Evolutionary conservation across 37 sponge, comb jelly and placozoan genomes (phyloP), one percentile per base, ranked within the genome.

Genomic region (Agelas oroides): DNA sequence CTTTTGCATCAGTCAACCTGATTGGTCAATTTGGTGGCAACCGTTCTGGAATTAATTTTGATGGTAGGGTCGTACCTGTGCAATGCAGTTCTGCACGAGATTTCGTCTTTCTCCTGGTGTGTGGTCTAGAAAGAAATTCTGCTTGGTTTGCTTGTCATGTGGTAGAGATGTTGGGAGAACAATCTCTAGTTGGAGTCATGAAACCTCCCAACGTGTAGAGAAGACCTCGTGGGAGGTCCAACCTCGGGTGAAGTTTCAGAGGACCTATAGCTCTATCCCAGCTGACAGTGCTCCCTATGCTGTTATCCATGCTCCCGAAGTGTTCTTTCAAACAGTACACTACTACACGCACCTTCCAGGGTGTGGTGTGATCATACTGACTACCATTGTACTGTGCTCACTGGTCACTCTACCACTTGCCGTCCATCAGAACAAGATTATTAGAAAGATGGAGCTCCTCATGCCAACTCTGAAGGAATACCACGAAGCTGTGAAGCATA

Each of bases 351-450:
- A 84, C 52, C 70, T 96, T 36, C 97, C 97, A 6, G 94, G 97
- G 97, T 93, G 97, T 92, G 90, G 80, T 15, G 87, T 89, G 20
- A 94, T 96, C 5, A 65, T 84, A 31, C 21, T 33, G 3, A 63
- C 92, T 24, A 94, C 97, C 16, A 21, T 94, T 18, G 24, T 64
- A 36, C 59, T 96, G 57, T 70, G 97, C 41, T 31, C 89, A 8
- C 0, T 85, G 2, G 54, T 87, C 36, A 88, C 97, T 35, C 72
- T 94, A 18, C 97, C 97, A 27, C 66, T 96, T 2, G 87, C 89
- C 13, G 72, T 96, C 18, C 81, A 91, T 25, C 92, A 91, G 59
- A 66, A 74, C 75, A 90, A 87, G 59, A 74, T 80, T 23, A 28
- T 79, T 21, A 85, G 92, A 14, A 88, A 92, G 70, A 79, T 73